Base-by-base conservation (phyloP, 2,797 vertebrate species). In the Sebastes trivittatus region DNA sequence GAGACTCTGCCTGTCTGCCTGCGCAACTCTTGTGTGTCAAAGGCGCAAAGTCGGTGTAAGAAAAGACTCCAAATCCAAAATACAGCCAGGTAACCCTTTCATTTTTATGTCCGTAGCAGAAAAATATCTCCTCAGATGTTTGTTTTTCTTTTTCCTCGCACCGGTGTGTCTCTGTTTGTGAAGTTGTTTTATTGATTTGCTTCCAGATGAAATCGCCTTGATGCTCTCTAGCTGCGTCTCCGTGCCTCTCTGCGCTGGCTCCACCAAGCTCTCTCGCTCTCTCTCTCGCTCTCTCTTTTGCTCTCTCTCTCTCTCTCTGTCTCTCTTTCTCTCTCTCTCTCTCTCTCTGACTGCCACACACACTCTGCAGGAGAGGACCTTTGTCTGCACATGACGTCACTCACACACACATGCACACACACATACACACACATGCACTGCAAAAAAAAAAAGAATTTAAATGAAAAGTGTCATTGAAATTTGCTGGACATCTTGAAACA, bases 321-420 rank as follows among this genome's bases (percentile, higher is more conserved):
- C 67, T 59, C 22, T 58, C 60, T 25, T 69, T 49, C 27, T 62
- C 54, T 49, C 52, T 66, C 67, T 34, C 23, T 63, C 60, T 32
- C 78, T 52, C 38, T 16, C 20, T n/a, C 66, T 34, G 73, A 87
- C 78, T 78, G 86, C 77, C 79, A 70, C 85, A 81, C 84, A 83
- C 75, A 32, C 78, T 72, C 79, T 59, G 70, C 90, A 71, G 87
- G 86, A 92, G 84, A 69, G 86, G 75, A 88, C 89, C 82, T 87
- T 92, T 91, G 84, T 93, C 86, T 89, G 83, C 55, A 42, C 32
- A 62, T 93, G 92, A 95, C 93, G 93, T 94, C 94, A 93, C 87
- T 7, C 74, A 14, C 69, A 29, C 56, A 36, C 56, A 36, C 72
- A 23, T 68, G 16, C 52, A 16, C 62, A 30, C 29, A 27, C 64